Conservation (phyloP, 2,888 invertebrate species). For the Phrixothrix hirtus region DNA sequence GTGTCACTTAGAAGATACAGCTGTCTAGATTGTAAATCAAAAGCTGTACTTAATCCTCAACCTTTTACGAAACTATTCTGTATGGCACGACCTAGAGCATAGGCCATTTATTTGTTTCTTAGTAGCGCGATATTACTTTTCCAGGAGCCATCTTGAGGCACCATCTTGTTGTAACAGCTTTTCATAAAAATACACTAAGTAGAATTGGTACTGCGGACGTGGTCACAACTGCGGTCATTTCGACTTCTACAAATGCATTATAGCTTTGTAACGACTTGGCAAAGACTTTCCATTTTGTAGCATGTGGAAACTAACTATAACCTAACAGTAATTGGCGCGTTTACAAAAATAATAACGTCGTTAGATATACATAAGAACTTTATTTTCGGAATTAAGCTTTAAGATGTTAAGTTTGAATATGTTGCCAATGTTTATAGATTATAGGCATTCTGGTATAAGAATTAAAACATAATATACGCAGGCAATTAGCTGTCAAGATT, state of each 20-base stretch:
- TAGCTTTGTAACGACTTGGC: constrained; percentile 27
- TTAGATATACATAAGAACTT: too few species aligned
- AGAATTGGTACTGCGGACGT: constrained; percentile 38
- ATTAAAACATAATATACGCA: constrained; percentile 13
- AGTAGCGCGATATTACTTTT: constrained; percentile 43
- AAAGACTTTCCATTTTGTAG: constrained; percentile 21
- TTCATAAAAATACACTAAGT: constrained; percentile 45
- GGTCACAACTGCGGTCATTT: constrained; percentile 39
- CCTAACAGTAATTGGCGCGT: constrained; percentile 7
- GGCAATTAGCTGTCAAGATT: constrained; percentile 26
- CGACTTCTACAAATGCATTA: constrained; percentile 32
- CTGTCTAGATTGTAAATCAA: constrained; percentile 28
- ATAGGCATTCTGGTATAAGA: too few species aligned
- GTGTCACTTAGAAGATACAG: constrained; percentile 16
- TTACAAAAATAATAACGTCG: neutral
- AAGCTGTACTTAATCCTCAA: constrained; percentile 16
- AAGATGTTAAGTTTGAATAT: too few species aligned
- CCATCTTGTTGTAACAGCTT: constrained; percentile 42
- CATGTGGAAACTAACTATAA: constrained; percentile 14
- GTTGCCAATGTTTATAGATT: too few species aligned
- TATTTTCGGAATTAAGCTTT: too few species aligned
- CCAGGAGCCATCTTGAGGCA: constrained; percentile 37
- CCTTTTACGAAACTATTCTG: constrained; percentile 15
- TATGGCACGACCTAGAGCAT: constrained; percentile 30
- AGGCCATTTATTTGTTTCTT: constrained; percentile 44